Conservation (phyloP, 2,113 vertebrate genomes). For the Bufo gargarizans region DNA sequence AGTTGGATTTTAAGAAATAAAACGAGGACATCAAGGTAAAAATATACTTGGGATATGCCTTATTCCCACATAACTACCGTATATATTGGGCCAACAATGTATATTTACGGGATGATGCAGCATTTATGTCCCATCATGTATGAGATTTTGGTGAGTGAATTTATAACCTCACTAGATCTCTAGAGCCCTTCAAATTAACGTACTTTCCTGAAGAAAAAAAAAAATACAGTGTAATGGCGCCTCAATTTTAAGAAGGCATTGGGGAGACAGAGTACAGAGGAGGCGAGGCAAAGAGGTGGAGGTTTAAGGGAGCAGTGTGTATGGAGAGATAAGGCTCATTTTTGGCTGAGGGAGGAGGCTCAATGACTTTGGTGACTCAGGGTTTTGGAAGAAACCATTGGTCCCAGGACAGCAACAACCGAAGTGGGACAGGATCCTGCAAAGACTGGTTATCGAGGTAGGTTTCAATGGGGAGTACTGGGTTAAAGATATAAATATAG, state of each 20-base stretch:
- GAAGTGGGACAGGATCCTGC: conserved; percentile 17
- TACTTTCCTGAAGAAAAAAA: background rate
- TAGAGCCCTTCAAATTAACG: conserved; percentile 16
- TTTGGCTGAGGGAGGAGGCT: conserved; percentile 44
- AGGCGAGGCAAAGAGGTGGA: conserved; percentile 34
- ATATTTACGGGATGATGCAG: background rate
- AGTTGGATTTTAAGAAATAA: background rate
- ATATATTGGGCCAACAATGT: background rate
- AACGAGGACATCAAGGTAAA: background rate
- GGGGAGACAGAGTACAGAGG: background rate
- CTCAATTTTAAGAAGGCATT: background rate
- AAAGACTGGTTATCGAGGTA: conserved; percentile 39
- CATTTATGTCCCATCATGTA: background rate
- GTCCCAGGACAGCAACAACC: conserved; percentile 25
- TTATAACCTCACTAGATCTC: background rate
- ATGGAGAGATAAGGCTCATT: conserved; percentile 46
- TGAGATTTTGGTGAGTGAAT: background rate
- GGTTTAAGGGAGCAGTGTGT: conserved; percentile 36
- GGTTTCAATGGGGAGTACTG: background rate
- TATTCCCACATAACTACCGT: background rate
- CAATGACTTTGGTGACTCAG: conserved; percentile 47
- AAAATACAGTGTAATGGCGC: background rate
- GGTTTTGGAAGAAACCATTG: conserved; percentile 48
- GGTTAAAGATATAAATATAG: background rate
- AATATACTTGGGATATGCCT: background rate